A percentile compares a stretch with the other conserved stretches of the same genome.
phyloP scores from a whole-genome alignment of 2,113 vertebrate genomes.

The Larimichthys polyactis region DNA sequence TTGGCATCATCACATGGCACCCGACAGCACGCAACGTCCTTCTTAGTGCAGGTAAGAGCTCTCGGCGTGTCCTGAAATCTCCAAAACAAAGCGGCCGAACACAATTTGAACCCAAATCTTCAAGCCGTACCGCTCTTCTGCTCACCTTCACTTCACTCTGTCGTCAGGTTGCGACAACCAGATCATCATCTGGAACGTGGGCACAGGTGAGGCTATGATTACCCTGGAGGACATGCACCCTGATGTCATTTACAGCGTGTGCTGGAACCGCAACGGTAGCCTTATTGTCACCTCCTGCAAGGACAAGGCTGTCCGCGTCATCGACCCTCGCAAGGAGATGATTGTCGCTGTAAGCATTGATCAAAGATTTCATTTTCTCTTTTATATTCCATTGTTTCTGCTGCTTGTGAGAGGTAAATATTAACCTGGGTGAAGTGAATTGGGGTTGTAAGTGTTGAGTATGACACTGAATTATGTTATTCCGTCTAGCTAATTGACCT shows the following conservation, averaged over 20 bases:
- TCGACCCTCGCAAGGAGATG: slow-evolving; percentile 92
- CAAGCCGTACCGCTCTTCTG: background rate
- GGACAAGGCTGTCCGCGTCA: slow-evolving; percentile 94
- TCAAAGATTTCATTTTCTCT: slow-evolving; percentile 1
- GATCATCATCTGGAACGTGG: slow-evolving; percentile 97
- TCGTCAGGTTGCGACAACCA: slow-evolving; percentile 91
- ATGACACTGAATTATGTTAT: background rate
- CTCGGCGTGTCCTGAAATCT: background rate
- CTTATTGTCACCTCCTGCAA: slow-evolving; percentile 97
- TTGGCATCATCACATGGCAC: slow-evolving; percentile 97
- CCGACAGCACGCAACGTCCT: slow-evolving; percentile 95
- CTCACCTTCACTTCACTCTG: slow-evolving; percentile 3
- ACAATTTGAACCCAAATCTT: background rate
- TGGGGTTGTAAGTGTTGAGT: background rate
- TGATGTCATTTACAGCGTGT: slow-evolving; percentile 93
- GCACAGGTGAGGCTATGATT: slow-evolving; percentile 92
- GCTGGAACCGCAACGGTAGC: slow-evolving; percentile 96
- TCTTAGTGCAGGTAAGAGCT: slow-evolving; percentile 92
- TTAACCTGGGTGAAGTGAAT: background rate
- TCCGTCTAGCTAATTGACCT: background rate
- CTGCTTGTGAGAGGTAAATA: background rate
- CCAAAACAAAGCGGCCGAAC: background rate
- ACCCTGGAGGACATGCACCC: slow-evolving; percentile 94
- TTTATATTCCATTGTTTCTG: background rate
- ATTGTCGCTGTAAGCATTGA: slow-evolving; percentile 87